phyloP scores from a whole-genome alignment of 2,888 invertebrate genomes.

The Limnephilus auricula region DNA sequence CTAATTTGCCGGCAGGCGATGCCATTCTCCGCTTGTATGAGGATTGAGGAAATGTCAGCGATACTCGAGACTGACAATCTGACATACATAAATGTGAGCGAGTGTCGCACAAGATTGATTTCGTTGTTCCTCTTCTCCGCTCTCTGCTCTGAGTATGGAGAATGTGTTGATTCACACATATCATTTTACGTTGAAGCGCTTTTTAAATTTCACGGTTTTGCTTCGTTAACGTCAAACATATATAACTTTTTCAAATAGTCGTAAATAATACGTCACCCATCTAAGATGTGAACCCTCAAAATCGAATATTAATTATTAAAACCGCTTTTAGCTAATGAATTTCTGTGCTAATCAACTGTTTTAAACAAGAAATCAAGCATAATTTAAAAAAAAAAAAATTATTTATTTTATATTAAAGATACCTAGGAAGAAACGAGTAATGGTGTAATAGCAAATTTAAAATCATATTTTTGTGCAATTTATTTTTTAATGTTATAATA shows the following conservation, averaged over 20 bases:
- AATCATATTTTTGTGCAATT: too few species aligned
- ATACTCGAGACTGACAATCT: conserved; percentile 15
- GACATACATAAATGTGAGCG: conserved; percentile 40
- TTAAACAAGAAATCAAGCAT: too few species aligned
- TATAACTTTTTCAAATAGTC: background rate
- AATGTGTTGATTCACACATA: conserved; percentile 1
- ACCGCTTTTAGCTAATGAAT: too few species aligned
- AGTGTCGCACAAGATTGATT: conserved; percentile 35
- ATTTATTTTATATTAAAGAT: too few species aligned
- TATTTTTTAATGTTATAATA: too few species aligned
- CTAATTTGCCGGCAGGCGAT: conserved; percentile 29
- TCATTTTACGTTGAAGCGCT: conserved; percentile 9
- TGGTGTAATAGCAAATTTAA: too few species aligned
- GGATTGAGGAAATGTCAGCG: conserved; percentile 42
- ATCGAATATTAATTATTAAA: background rate
- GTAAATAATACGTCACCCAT: background rate
- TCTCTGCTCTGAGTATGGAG: background rate
- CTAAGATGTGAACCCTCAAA: background rate
- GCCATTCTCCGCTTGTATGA: conserved; percentile 1
- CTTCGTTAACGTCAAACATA: background rate
- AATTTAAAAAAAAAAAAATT: too few species aligned
- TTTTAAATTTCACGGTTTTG: background rate
- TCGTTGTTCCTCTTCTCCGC: background rate
- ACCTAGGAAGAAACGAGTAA: too few species aligned
- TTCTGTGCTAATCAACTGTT: too few species aligned